Conservation (phyloP, 2,888 invertebrate species). For the Selenia dentaria region DNA sequence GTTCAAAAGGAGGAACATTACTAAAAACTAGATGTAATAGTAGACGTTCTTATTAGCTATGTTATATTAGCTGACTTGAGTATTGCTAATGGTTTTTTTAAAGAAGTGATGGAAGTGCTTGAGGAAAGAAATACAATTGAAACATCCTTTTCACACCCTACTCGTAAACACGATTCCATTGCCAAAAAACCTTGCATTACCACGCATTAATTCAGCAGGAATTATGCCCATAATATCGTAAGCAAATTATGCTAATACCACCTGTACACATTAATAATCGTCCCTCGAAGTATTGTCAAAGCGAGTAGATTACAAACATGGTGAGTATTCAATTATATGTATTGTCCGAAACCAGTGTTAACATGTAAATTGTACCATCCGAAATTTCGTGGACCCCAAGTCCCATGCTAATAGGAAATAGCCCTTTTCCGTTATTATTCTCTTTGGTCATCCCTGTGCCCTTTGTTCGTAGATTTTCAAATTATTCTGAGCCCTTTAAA, state of each 20-base stretch:
- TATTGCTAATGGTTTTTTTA: too few species aligned
- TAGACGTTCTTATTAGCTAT: too few species aligned
- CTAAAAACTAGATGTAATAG: too few species aligned
- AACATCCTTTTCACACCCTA: too few species aligned
- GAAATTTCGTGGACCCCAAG: slow-evolving; percentile 59
- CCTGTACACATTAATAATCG: slow-evolving; percentile 58
- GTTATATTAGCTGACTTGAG: too few species aligned
- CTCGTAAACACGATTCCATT: too few species aligned
- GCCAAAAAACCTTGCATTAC: too few species aligned
- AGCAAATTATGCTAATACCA: slow-evolving; percentile 32
- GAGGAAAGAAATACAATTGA: too few species aligned
- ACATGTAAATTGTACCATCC: slow-evolving; percentile 75
- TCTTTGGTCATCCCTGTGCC: slow-evolving; percentile 46
- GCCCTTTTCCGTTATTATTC: slow-evolving; percentile 70
- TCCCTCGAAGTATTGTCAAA: slow-evolving; percentile 43
- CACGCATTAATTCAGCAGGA: slow-evolving; percentile 1
- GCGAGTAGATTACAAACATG: slow-evolving; percentile 59
- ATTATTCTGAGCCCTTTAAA: slow-evolving; percentile 58
- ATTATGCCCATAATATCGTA: slow-evolving; percentile 21
- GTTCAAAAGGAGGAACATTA: too few species aligned
- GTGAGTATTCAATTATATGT: slow-evolving; percentile 66
- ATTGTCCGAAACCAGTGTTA: slow-evolving; percentile 61
- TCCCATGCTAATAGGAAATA: slow-evolving; percentile 70
- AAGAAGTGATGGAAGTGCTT: too few species aligned
- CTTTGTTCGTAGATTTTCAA: slow-evolving; percentile 65